phyloP scores from a whole-genome alignment of 2,888 invertebrate species.

The Archips xylosteana region DNA sequence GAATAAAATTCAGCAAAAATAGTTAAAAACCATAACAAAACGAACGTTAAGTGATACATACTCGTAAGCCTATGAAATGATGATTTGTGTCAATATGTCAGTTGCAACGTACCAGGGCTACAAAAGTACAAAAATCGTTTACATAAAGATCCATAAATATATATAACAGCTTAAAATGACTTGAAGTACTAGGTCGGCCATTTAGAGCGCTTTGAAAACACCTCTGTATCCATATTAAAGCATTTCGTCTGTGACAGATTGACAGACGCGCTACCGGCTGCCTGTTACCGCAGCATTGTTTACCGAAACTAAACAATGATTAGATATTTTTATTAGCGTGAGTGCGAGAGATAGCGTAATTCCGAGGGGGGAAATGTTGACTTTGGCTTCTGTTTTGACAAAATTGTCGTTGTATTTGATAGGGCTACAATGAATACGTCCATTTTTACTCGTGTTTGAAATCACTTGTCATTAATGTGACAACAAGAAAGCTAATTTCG shows the following conservation, averaged over 20 bases:
- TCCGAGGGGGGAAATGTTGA: slow-evolving; percentile 44
- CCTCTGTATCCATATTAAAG: neutral
- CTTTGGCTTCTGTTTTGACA: slow-evolving; percentile 47
- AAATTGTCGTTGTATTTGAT: slow-evolving; percentile 20
- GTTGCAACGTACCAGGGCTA: too few species aligned
- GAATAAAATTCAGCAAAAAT: neutral
- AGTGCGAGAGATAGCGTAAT: slow-evolving; percentile 38
- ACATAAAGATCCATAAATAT: too few species aligned
- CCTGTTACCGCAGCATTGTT: slow-evolving; percentile 24
- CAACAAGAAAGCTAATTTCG: too few species aligned
- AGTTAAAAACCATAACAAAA: neutral
- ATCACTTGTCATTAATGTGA: neutral
- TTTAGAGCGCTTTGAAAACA: neutral
- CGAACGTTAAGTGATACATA: neutral
- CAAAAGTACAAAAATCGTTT: too few species aligned
- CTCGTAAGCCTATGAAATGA: too few species aligned
- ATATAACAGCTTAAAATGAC: too few species aligned
- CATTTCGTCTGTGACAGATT: neutral
- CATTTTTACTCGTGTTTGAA: neutral
- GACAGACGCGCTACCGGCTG: neutral
- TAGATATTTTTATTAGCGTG: slow-evolving; percentile 41
- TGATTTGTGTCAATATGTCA: too few species aligned
- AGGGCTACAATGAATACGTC: neutral
- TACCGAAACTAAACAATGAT: slow-evolving; percentile 42
- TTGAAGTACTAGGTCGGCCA: too few species aligned